Evolutionary conservation across 2,888 invertebrate genomes (phyloP).

Genomic region (Brachycybe producta): DNA sequence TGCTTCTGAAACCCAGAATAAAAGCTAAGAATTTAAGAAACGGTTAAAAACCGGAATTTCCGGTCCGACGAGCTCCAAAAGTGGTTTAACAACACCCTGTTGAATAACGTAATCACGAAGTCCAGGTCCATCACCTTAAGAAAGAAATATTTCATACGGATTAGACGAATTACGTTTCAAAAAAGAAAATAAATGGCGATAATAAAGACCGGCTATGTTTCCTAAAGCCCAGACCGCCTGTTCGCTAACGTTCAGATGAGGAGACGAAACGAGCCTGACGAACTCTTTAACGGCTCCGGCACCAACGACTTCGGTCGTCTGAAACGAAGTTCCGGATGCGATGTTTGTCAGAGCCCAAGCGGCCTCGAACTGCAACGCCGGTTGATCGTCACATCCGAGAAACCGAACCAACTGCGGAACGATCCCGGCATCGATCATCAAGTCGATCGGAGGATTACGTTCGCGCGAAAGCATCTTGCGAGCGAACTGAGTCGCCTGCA

Average conservation of each 20-base stretch:
- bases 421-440: constrained; percentile 68
- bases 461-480: constrained; percentile 78
- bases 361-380: background rate
- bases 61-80: constrained; percentile 52
- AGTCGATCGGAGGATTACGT: constrained; percentile 78
- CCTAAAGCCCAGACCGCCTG: constrained; percentile 97
- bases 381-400: constrained; percentile 50
- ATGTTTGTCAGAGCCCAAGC: constrained; percentile 10
- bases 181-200: background rate
- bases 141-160: background rate
- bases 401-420: constrained; percentile 70
- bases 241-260: constrained; percentile 58
- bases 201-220: constrained; percentile 59
- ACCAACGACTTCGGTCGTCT: background rate
- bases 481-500: constrained; percentile 41
- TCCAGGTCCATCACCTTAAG: constrained; percentile 58
- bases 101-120: constrained; percentile 69
- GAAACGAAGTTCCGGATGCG: background rate
- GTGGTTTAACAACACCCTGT: constrained; percentile 53
- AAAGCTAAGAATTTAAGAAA: background rate
- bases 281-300: constrained; percentile 70
- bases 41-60: constrained; percentile 41
- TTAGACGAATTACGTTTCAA: background rate
- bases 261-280: constrained; percentile 54
- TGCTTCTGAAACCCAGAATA: too few species aligned